Conservation (phyloP, 2,797 vertebrate genomes). For the Sebastes trivittatus region DNA sequence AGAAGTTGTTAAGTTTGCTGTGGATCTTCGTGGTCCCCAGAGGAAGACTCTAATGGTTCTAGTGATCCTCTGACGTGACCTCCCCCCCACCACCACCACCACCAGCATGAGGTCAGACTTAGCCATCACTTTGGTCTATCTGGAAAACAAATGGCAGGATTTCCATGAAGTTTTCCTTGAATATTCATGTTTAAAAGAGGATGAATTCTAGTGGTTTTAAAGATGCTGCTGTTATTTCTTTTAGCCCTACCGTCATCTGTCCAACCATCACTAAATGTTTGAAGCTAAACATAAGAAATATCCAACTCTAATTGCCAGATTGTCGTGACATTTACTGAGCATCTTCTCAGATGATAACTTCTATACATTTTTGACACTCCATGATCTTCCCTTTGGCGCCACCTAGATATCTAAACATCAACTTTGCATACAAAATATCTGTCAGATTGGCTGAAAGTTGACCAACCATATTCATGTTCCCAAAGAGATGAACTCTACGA, state of each 20-base stretch:
- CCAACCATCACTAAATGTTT: not conserved
- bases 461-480: not conserved
- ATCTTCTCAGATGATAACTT: not conserved
- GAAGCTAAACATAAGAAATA: not conserved
- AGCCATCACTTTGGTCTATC: not conserved
- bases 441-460: not conserved
- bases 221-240: not conserved
- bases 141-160: not conserved
- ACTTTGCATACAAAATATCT: not conserved
- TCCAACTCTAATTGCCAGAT: not conserved
- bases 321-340: not conserved
- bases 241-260: not conserved
- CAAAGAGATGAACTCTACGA: not conserved
- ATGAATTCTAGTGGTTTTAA: not conserved
- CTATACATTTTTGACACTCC: not conserved
- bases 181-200: not conserved
- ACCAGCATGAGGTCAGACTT: not conserved
- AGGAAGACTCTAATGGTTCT: not conserved
- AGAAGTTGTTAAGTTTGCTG: not conserved
- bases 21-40: not conserved
- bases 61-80: not conserved
- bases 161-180: not conserved
- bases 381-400: not conserved
- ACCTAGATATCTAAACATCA: not conserved
- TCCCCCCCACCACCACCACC: not conserved